phyloP scores from a whole-genome alignment of 2,113 vertebrate species.

The Sander vitreus region DNA sequence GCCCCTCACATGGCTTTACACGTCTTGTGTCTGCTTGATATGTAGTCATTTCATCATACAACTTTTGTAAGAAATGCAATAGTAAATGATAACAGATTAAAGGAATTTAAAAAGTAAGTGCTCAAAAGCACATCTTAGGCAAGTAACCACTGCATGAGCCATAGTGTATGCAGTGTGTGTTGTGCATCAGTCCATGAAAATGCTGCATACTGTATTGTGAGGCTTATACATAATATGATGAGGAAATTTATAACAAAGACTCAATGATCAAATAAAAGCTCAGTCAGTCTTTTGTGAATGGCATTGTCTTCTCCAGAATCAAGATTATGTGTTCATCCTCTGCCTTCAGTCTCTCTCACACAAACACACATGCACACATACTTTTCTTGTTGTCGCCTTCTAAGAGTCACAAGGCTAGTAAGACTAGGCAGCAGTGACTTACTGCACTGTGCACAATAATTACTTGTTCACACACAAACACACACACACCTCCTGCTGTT shows the following conservation, averaged over 20 bases:
- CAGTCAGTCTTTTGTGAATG: neutral
- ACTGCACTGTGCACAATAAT: slow-evolving; percentile 25
- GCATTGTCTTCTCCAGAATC: neutral
- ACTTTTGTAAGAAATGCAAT: too few species aligned
- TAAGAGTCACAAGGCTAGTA: slow-evolving; percentile 13
- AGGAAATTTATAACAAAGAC: neutral
- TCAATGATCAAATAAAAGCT: neutral
- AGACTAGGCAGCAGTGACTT: neutral
- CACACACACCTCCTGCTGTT: slow-evolving; percentile 2
- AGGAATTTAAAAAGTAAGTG: too few species aligned
- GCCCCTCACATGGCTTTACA: neutral
- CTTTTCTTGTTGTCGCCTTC: neutral
- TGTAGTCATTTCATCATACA: too few species aligned
- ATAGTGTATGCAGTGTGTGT: neutral
- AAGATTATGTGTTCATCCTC: neutral
- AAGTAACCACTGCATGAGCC: too few species aligned
- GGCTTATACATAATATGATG: neutral
- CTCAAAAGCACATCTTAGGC: too few species aligned
- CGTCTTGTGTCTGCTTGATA: too few species aligned
- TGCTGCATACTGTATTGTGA: neutral
- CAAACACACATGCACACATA: neutral
- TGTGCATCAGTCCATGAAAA: neutral
- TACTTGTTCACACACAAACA: neutral
- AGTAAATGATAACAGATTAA: too few species aligned
- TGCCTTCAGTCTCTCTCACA: neutral